Percentiles rank a stretch among this genome's conserved stretches.
These are phyloP conservation scores for Acanthurus lineatus DNA, from an alignment of 2,797 vertebrate genomes.

Conservation along the genomic window DNA sequence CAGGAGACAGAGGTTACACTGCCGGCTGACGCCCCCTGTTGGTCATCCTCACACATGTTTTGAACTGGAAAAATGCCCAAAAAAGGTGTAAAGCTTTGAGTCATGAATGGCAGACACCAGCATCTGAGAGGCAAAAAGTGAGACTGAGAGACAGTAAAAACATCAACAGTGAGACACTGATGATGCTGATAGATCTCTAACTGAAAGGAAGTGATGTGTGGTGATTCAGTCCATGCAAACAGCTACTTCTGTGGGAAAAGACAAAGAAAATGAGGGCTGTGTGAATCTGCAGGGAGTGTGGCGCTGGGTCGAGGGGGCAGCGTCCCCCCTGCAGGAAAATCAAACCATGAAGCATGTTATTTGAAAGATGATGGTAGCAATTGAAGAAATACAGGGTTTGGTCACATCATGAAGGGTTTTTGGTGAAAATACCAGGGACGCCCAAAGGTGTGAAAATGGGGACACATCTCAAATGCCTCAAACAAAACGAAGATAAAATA, in stretches of 20 bases:
- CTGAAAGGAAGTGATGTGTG: slow-evolving; percentile 27
- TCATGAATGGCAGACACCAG: background rate
- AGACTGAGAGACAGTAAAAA: background rate
- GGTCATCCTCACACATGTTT: slow-evolving; percentile 25
- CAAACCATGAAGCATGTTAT: slow-evolving; percentile 55
- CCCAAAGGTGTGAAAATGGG: slow-evolving; percentile 24
- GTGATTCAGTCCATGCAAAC: slow-evolving; percentile 2
- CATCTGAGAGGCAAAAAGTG: slow-evolving; percentile 1
- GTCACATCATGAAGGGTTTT: slow-evolving; percentile 22
- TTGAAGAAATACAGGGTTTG: slow-evolving; percentile 53
- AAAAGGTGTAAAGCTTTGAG: slow-evolving; percentile 38
- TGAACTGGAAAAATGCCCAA: slow-evolving; percentile 13
- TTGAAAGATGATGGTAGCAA: slow-evolving; percentile 60
- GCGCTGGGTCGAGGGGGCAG: slow-evolving; percentile 36
- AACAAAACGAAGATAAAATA: background rate
- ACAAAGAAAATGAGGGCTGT: background rate
- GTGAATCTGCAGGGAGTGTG: slow-evolving; percentile 33
- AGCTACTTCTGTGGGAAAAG: slow-evolving; percentile 21
- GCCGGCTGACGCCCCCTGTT: slow-evolving; percentile 77
- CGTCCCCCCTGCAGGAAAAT: slow-evolving; percentile 46
- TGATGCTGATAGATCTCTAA: slow-evolving; percentile 10
- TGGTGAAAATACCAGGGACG: background rate
- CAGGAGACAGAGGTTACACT: slow-evolving; percentile 32
- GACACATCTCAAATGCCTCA: slow-evolving; percentile 14
- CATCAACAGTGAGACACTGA: background rate